Evolutionary conservation across 2,113 vertebrate genomes (phyloP).

Genomic region (Melanocharis versteri): DNA sequence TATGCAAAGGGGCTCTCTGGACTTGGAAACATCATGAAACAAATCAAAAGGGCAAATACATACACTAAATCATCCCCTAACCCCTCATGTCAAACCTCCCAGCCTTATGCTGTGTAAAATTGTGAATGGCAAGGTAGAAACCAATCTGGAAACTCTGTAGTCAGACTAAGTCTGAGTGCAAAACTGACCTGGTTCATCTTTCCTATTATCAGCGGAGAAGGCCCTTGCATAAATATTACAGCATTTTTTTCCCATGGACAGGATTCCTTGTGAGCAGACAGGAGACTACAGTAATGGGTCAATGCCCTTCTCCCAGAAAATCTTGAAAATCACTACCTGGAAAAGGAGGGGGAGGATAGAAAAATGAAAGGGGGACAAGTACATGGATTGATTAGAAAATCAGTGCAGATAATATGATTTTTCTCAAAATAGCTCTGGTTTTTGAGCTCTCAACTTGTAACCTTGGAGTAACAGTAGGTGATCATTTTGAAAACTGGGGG

Average conservation of each 20-base stretch:
- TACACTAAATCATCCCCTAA: not conserved
- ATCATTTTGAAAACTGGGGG: not conserved
- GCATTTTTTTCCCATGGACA: not conserved
- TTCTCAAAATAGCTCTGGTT: not conserved
- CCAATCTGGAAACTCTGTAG: not conserved
- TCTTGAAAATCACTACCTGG: not conserved
- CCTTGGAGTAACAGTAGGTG: not conserved
- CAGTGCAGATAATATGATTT: not conserved
- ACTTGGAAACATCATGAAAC: not conserved
- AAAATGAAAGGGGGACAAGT: not conserved
- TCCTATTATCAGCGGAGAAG: not conserved
- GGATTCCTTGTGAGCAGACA: not conserved
- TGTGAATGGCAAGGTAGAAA: not conserved
- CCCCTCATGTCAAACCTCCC: not conserved
- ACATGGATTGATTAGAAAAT: not conserved
- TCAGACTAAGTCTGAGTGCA: not conserved
- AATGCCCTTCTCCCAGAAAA: not conserved
- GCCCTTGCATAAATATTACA: not conserved
- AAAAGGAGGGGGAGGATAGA: accelerated
- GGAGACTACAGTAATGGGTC: not conserved
- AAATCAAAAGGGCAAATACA: not conserved
- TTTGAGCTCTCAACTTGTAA: not conserved
- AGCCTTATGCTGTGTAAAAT: not conserved
- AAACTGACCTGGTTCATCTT: not conserved
- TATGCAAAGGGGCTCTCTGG: not conserved